Conservation (phyloP, 2,797 vertebrate genomes). For the Schizopygopsis pylzovi region DNA sequence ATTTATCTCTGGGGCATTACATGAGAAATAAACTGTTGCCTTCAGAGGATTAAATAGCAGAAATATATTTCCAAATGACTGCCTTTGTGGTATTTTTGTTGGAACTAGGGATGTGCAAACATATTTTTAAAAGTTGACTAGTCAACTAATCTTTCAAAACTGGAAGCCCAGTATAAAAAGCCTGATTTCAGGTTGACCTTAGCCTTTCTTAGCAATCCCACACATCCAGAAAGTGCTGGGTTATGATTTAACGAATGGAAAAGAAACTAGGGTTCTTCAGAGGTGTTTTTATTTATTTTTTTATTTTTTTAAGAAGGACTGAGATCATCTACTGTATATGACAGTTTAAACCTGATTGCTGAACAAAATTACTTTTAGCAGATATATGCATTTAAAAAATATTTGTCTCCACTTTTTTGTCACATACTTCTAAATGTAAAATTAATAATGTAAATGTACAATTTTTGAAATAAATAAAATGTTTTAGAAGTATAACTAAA, state of each 20-base stretch:
- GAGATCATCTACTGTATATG: background rate
- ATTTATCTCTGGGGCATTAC: slow-evolving; percentile 34
- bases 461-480: background rate
- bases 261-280: background rate
- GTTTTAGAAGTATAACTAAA: background rate
- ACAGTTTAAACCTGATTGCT: background rate
- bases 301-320: background rate
- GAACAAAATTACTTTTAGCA: background rate
- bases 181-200: background rate
- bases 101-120: slow-evolving; percentile 9
- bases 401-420: background rate
- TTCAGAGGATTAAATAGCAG: slow-evolving; percentile 44
- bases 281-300: too few species aligned
- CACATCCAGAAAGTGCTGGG: too few species aligned
- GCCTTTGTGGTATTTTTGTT: slow-evolving; percentile 17
- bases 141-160: background rate
- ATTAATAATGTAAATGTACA: background rate
- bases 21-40: slow-evolving; percentile 45
- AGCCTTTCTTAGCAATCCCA: background rate
- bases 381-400: background rate
- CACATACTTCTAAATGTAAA: background rate
- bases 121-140: slow-evolving; percentile 21
- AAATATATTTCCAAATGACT: slow-evolving; percentile 28
- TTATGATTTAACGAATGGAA: background rate
- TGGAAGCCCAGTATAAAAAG: background rate